Percentiles rank a stretch among this genome's conserved stretches.
These are phyloP conservation scores for Pangasianodon gigas DNA, from an alignment of 2,113 vertebrate genomes.

Conservation along the genomic window DNA sequence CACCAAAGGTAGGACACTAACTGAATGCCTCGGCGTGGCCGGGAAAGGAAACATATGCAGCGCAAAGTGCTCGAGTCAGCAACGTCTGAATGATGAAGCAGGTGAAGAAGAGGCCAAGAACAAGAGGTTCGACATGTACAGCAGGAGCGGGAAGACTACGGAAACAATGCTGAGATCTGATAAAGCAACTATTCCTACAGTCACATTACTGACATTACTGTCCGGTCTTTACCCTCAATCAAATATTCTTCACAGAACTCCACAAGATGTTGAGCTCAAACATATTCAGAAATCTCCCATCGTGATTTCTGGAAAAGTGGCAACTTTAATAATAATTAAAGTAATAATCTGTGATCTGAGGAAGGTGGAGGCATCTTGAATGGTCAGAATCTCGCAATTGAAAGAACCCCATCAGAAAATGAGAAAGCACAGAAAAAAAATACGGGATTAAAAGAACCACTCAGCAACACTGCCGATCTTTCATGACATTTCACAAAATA, in stretches of 20 bases:
- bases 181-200: background rate
- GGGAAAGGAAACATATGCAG: conserved; percentile 45
- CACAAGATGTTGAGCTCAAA: background rate
- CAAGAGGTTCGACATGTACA: background rate
- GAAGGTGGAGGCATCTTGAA: background rate
- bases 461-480: background rate
- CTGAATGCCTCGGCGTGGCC: conserved; percentile 60
- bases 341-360: background rate
- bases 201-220: background rate
- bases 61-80: conserved; percentile 36
- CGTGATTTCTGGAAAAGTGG: background rate
- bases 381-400: background rate
- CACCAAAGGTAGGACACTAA: conserved; percentile 60
- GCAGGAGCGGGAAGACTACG: background rate
- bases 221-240: background rate
- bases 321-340: no score
- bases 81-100: conserved; percentile 21
- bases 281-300: background rate
- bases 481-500: background rate
- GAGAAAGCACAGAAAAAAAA: background rate
- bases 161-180: background rate
- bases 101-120: background rate
- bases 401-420: no score
- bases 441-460: no score
- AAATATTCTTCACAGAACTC: background rate